A percentile compares a stretch with the other conserved stretches of the same genome.
phyloP scores from a whole-genome alignment of 2,113 vertebrate genomes.

The Procavia capensis region DNA sequence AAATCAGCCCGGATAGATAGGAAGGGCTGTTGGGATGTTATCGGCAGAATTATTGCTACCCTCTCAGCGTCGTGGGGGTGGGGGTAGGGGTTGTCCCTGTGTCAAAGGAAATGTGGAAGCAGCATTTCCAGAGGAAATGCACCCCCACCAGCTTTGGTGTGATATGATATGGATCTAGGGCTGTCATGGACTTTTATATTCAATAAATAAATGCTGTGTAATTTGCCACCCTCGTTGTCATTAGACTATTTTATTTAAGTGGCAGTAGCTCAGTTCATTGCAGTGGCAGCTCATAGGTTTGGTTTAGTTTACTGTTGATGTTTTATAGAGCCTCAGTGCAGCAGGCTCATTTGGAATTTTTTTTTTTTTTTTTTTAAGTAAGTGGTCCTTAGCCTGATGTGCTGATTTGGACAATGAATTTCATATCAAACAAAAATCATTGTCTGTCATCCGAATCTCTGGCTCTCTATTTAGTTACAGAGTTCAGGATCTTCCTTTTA shows the following conservation, averaged over 20 bases:
- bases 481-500: background rate
- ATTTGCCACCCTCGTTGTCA: slow-evolving; percentile 65
- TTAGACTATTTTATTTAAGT: slow-evolving; percentile 75
- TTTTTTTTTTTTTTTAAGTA: slow-evolving; percentile 23
- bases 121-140: slow-evolving; percentile 65
- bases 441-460: background rate
- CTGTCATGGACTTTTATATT: slow-evolving; percentile 72
- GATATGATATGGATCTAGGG: slow-evolving; percentile 31
- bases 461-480: background rate
- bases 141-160: slow-evolving; percentile 11
- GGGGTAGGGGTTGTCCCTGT: slow-evolving; percentile 55
- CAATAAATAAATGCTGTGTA: slow-evolving; percentile 75
- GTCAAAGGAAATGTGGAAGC: slow-evolving; percentile 72
- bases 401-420: slow-evolving; percentile 14
- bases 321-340: slow-evolving; percentile 9
- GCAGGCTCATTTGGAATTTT: background rate
- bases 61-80: slow-evolving; percentile 57
- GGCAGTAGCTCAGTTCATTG: background rate
- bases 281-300: background rate
- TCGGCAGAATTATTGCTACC: slow-evolving; percentile 21
- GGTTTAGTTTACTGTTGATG: slow-evolving; percentile 23
- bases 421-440: background rate
- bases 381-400: background rate
- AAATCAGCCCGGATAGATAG: background rate
- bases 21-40: slow-evolving; percentile 53